Evolutionary conservation across 2,797 vertebrate species (phyloP).

Genomic region (Ceryle rudis): DNA sequence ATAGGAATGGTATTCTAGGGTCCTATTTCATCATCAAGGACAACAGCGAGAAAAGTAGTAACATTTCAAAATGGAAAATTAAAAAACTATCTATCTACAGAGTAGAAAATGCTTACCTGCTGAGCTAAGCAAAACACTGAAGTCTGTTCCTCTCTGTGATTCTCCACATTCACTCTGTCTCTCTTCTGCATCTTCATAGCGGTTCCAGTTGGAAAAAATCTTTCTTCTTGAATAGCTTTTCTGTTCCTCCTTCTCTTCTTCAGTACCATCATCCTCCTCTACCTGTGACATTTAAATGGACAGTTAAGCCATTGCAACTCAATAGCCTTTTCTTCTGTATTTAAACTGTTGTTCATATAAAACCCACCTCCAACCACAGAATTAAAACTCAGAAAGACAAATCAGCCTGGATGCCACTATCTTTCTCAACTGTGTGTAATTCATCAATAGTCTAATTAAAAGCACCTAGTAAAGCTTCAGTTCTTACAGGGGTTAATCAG

Average conservation of each 20-base stretch:
- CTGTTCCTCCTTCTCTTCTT: slow-evolving; percentile 75
- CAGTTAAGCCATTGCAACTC: neutral
- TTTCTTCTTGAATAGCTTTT: slow-evolving; percentile 89
- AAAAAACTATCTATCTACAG: neutral
- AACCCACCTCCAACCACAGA: neutral
- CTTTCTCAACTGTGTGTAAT: neutral
- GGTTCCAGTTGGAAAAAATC: slow-evolving; percentile 91
- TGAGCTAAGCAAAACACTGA: slow-evolving; percentile 87
- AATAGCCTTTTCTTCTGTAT: neutral
- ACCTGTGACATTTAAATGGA: slow-evolving; percentile 65
- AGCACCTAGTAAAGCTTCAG: neutral
- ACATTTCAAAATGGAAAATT: neutral
- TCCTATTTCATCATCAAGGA: neutral
- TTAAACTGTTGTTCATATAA: neutral
- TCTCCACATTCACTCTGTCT: slow-evolving; percentile 76
- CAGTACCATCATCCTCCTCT: slow-evolving; percentile 63
- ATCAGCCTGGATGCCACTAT: neutral
- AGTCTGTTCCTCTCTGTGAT: slow-evolving; percentile 88
- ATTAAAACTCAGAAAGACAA: neutral
- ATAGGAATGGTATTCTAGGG: neutral
- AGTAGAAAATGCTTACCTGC: slow-evolving; percentile 81
- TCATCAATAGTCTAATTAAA: neutral
- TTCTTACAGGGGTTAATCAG: neutral
- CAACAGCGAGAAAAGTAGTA: neutral
- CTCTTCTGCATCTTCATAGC: slow-evolving; percentile 83